Conservation (phyloP, 2,113 vertebrate species). For the Barbus barbus region DNA sequence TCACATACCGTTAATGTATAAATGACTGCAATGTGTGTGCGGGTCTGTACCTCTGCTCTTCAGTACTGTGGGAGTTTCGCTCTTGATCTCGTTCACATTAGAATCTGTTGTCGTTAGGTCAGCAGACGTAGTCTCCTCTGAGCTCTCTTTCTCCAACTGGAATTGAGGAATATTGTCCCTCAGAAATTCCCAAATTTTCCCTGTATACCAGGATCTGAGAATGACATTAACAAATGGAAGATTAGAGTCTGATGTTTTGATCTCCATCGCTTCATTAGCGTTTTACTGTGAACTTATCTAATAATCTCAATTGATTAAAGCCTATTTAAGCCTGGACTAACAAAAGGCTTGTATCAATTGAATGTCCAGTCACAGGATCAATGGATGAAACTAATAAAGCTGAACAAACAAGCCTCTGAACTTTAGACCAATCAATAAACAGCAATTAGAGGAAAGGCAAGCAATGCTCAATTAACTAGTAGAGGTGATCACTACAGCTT, state of each 20-base stretch:
- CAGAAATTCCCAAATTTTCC: constrained; percentile 83
- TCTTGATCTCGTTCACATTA: constrained; percentile 58
- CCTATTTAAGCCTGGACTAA: constrained; percentile 11
- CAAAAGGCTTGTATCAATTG: constrained; percentile 15
- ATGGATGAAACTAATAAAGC: background rate
- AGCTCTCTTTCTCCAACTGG: constrained; percentile 66
- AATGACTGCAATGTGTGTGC: background rate
- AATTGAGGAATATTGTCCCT: constrained; percentile 80
- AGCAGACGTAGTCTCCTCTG: constrained; percentile 52
- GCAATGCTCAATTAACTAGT: background rate
- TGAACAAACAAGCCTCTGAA: constrained; percentile 10
- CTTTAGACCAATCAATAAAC: constrained; percentile 38
- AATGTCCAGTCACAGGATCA: constrained; percentile 24
- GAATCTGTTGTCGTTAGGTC: constrained; percentile 60
- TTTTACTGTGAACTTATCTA: background rate
- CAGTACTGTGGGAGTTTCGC: constrained; percentile 42
- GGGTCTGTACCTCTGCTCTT: constrained; percentile 55
- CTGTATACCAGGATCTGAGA: constrained; percentile 70
- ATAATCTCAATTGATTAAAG: background rate
- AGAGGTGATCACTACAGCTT: background rate
- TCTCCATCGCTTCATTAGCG: background rate
- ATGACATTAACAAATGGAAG: constrained; percentile 8
- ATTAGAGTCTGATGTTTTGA: background rate
- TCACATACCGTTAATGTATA: background rate
- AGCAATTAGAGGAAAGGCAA: constrained; percentile 38